Percentiles rank a stretch among this genome's conserved stretches.
These are phyloP conservation scores for Cydia fagiglandana DNA, from an alignment of 1,140 invertebrate genomes.

Conservation along the genomic window DNA sequence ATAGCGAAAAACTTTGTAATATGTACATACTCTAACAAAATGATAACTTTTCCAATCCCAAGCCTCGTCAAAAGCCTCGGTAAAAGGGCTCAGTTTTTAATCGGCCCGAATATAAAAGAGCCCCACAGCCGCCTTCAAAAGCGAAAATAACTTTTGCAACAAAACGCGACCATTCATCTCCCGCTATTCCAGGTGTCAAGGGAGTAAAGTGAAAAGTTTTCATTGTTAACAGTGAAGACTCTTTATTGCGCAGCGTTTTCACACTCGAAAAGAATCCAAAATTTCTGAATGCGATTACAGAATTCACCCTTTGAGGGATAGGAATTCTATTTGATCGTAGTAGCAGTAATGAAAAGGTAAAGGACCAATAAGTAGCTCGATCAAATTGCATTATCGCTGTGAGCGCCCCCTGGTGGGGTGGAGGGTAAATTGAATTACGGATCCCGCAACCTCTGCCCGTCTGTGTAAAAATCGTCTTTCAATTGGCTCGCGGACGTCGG, in stretches of 20 bases:
- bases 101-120: conserved; percentile 47
- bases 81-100: conserved; percentile 47
- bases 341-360: conserved; percentile 70
- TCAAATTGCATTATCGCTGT: conserved; percentile 72
- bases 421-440: conserved; percentile 72
- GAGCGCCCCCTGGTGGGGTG: conserved; percentile 58
- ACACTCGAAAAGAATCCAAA: conserved; percentile 46
- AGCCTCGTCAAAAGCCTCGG: conserved; percentile 41
- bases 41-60: conserved; percentile 5
- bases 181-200: conserved; percentile 58
- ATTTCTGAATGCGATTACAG: conserved; percentile 44
- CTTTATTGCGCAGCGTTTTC: conserved; percentile 52
- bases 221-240: conserved; percentile 44
- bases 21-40: not conserved
- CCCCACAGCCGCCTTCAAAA: conserved; percentile 35
- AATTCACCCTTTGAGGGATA: conserved; percentile 41
- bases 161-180: conserved; percentile 48
- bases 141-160: conserved; percentile 39
- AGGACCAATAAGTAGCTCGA: conserved; percentile 72
- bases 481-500: conserved; percentile 51
- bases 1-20: not conserved
- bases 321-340: conserved; percentile 52
- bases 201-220: conserved; percentile 57
- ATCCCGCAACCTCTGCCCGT: conserved; percentile 56
- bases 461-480: conserved; percentile 68